These are phyloP conservation scores for Lepidonotus clava DNA, from an alignment of 2,888 invertebrate species.

Conservation along the genomic window DNA sequence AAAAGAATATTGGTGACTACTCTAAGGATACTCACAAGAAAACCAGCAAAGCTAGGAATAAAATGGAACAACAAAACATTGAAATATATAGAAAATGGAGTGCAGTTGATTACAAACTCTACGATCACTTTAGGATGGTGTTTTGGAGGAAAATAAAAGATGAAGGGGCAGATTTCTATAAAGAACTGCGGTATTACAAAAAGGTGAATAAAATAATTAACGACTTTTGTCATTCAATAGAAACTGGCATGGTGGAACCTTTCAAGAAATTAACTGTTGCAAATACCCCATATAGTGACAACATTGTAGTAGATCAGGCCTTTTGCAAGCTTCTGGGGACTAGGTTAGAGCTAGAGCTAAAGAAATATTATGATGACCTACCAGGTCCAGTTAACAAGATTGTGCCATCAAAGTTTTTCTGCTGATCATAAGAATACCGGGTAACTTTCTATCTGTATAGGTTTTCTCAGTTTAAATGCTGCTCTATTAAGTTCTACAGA, in stretches of 20 bases:
- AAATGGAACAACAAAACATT: slow-evolving; percentile 60
- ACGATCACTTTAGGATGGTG: slow-evolving; percentile 74
- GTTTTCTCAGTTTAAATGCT: too few species aligned
- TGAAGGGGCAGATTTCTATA: slow-evolving; percentile 69
- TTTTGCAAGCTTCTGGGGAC: slow-evolving; percentile 38
- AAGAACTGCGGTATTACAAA: slow-evolving; percentile 60
- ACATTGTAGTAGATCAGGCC: slow-evolving; percentile 18
- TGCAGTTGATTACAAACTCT: slow-evolving; percentile 73
- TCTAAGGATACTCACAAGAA: slow-evolving; percentile 45
- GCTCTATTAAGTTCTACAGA: too few species aligned
- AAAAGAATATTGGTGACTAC: slow-evolving; percentile 67
- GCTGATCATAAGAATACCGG: too few species aligned
- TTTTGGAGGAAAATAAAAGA: slow-evolving; percentile 71
- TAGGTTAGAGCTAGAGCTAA: slow-evolving; percentile 16
- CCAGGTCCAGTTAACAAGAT: neutral
- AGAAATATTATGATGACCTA: slow-evolving; percentile 54
- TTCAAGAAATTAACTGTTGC: slow-evolving; percentile 46
- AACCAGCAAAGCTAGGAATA: too few species aligned
- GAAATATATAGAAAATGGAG: slow-evolving; percentile 73
- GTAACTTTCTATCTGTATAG: too few species aligned
- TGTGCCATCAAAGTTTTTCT: neutral
- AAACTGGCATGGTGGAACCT: neutral
- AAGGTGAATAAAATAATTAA: slow-evolving; percentile 22
- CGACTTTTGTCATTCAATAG: slow-evolving; percentile 43
- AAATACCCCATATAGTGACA: slow-evolving; percentile 21